These are phyloP conservation scores for Ochotona princeps DNA, from an alignment of 2,113 vertebrate genomes.

Conservation along the genomic window DNA sequence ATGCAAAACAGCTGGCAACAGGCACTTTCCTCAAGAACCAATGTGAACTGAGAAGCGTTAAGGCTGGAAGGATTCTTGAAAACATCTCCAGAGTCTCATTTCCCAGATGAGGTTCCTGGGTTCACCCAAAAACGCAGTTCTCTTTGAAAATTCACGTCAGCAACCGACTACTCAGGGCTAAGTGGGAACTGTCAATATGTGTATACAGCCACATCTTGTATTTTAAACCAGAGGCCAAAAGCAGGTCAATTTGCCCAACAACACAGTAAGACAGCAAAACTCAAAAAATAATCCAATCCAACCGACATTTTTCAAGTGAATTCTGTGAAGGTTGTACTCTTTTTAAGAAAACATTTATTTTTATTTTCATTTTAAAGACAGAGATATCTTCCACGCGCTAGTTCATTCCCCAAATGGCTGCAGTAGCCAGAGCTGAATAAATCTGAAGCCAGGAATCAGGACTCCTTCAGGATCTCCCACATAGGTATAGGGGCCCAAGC, in stretches of 20 bases:
- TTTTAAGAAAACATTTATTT: not conserved
- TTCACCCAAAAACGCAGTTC: constrained; percentile 4
- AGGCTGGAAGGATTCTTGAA: not conserved
- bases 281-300: not conserved
- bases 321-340: not conserved
- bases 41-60: not conserved
- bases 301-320: constrained; percentile 15
- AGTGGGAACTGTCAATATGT: not conserved
- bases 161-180: not conserved
- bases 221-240: constrained; percentile 21
- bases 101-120: not conserved
- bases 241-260: not conserved
- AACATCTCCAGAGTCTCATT: constrained; percentile 3
- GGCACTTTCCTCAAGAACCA: not conserved
- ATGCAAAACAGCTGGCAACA: not conserved
- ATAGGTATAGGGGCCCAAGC: no score
- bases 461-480: no score
- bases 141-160: constrained; percentile 45
- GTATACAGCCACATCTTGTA: not conserved
- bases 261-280: not conserved
- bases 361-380: no score
- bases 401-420: no score
- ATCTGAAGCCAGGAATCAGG: no score
- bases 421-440: no score
- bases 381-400: no score